A percentile compares a stretch with the other conserved stretches of the same genome.
These are phyloP conservation scores for Amblyopsis hoosieri DNA, from an alignment of 2,797 vertebrate genomes.

Conservation along the genomic window DNA sequence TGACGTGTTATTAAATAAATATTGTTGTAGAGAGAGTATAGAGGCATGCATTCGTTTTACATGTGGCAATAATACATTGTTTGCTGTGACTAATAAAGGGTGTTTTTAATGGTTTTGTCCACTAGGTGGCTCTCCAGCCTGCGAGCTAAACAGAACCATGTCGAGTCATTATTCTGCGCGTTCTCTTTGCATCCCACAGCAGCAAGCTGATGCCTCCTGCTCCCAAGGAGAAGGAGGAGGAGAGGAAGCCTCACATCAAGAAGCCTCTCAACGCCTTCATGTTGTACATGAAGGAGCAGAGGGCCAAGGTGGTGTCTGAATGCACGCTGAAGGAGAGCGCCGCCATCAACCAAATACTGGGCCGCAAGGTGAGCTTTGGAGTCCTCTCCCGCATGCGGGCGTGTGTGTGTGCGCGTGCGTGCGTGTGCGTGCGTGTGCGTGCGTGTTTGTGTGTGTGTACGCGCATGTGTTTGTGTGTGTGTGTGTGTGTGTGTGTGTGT, in stretches of 20 bases:
- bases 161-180: background rate
- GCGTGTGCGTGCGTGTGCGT: background rate
- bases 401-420: background rate
- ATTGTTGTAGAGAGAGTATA: too few relatives aligned
- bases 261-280: constrained; percentile 96
- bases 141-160: too few relatives aligned
- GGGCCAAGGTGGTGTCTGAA: constrained; percentile 92
- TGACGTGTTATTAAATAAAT: too few relatives aligned
- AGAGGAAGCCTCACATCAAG: constrained; percentile 91
- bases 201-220: constrained; percentile 48
- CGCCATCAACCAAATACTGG: constrained; percentile 96
- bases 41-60: too few relatives aligned
- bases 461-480: background rate
- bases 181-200: background rate
- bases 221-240: constrained; percentile 83
- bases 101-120: too few relatives aligned
- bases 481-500: background rate
- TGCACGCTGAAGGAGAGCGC: constrained; percentile 95
- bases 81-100: too few relatives aligned
- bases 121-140: too few relatives aligned
- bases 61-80: too few relatives aligned
- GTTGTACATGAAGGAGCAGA: constrained; percentile 97
- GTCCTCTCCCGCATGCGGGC: background rate
- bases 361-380: constrained; percentile 80
- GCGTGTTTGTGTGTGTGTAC: background rate